phyloP scores from a whole-genome alignment of 2,888 invertebrate genomes.

The Dicyrtomina minuta region DNA sequence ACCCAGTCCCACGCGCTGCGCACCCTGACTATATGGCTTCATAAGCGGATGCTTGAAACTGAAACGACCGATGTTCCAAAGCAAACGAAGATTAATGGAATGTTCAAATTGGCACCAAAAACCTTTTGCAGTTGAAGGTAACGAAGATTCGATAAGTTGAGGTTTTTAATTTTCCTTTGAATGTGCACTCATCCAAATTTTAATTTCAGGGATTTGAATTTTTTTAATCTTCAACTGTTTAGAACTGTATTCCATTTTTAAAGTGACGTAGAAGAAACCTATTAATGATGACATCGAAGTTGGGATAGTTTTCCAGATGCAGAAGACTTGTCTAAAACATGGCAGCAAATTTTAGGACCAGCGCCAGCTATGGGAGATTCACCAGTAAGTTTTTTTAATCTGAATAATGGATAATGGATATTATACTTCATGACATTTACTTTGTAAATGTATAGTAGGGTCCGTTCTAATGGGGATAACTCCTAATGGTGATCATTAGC shows the following conservation, averaged over 20 bases:
- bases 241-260: background rate
- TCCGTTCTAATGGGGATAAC: too few species aligned
- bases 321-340: slow-evolving; percentile 64
- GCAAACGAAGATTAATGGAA: slow-evolving; percentile 89
- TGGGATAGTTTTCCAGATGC: slow-evolving; percentile 46
- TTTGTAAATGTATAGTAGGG: too few species aligned
- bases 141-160: background rate
- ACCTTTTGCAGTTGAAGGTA: slow-evolving; percentile 54
- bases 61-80: slow-evolving; percentile 85
- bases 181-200: too few species aligned
- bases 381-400: too few species aligned
- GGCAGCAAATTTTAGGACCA: slow-evolving; percentile 83
- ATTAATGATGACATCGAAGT: slow-evolving; percentile 61
- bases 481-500: too few species aligned
- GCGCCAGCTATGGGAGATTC: slow-evolving; percentile 78
- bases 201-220: too few species aligned
- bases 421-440: too few species aligned
- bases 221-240: too few species aligned
- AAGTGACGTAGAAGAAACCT: background rate
- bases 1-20: slow-evolving; percentile 91
- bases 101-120: slow-evolving; percentile 67
- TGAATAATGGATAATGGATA: slow-evolving; percentile 1
- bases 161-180: background rate
- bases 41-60: slow-evolving; percentile 91
- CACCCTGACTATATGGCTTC: slow-evolving; percentile 99